Conservation (phyloP, 2,888 invertebrate genomes). For the Parnassius apollo region DNA sequence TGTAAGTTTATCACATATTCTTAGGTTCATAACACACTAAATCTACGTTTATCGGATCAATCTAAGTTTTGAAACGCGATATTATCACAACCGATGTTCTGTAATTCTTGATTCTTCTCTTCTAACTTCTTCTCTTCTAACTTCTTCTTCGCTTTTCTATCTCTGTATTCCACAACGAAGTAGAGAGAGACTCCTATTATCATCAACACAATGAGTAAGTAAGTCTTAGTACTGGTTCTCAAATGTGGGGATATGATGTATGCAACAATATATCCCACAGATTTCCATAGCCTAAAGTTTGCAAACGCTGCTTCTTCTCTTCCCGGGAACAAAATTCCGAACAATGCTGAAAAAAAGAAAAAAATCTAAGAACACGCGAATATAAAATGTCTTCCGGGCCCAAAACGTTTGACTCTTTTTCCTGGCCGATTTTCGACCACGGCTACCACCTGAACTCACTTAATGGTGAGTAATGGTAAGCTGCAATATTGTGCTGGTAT, state of each 20-base stretch:
- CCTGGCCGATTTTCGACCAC: too few relatives aligned
- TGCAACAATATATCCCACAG: constrained; percentile 43
- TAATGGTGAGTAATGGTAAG: too few relatives aligned
- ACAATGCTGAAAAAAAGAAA: constrained; percentile 74
- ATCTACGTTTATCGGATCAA: constrained; percentile 24
- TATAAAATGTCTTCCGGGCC: not conserved
- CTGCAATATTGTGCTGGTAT: too few relatives aligned
- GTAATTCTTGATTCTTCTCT: constrained; percentile 39
- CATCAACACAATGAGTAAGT: constrained; percentile 72
- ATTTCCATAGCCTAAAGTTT: constrained; percentile 86
- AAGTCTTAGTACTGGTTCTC: constrained; percentile 76
- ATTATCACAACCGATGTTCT: constrained; percentile 58
- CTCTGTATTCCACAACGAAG: constrained; percentile 61
- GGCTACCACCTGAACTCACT: too few relatives aligned
- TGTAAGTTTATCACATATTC: too few relatives aligned
- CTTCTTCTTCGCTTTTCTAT: constrained; percentile 41
- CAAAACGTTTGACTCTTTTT: too few relatives aligned
- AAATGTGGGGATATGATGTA: constrained; percentile 82
- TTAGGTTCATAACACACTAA: not conserved
- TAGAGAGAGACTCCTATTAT: constrained; percentile 78
- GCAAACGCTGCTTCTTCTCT: constrained; percentile 85
- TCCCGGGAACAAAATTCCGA: constrained; percentile 83
- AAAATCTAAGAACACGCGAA: not conserved
- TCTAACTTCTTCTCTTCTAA: constrained; percentile 26
- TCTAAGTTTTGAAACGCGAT: constrained; percentile 57